Conservation (phyloP, 1,140 invertebrate species). For the Rhynchophorus ferrugineus region DNA sequence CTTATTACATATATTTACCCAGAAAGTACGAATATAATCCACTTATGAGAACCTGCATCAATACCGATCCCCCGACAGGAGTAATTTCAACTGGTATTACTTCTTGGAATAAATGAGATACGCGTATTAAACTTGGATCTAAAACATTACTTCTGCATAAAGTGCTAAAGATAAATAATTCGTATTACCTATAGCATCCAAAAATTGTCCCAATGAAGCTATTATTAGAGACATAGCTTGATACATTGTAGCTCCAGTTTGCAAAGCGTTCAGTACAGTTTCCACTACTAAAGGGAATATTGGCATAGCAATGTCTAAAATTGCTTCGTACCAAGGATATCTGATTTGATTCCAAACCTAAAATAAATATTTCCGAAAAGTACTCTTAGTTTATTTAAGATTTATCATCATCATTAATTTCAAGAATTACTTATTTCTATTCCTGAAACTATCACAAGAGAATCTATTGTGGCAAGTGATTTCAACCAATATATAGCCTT, state of each 20-base stretch:
- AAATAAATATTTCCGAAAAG: slow-evolving; percentile 10
- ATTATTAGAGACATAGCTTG: slow-evolving; percentile 65
- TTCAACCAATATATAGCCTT: too few species aligned
- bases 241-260: slow-evolving; percentile 66
- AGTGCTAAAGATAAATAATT: not conserved
- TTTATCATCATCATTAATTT: too few species aligned
- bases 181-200: slow-evolving; percentile 46
- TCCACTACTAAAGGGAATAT: slow-evolving; percentile 54
- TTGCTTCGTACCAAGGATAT: slow-evolving; percentile 63
- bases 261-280: slow-evolving; percentile 55
- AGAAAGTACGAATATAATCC: slow-evolving; percentile 51
- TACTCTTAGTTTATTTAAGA: not conserved
- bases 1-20: too few species aligned
- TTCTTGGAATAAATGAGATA: slow-evolving; percentile 51
- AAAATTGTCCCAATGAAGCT: slow-evolving; percentile 57
- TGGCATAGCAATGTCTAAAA: slow-evolving; percentile 53
- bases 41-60: slow-evolving; percentile 58
- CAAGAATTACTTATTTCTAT: too few species aligned
- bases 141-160: not conserved
- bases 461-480: too few species aligned
- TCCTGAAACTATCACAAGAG: too few species aligned
- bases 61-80: slow-evolving; percentile 55
- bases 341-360: slow-evolving; percentile 68
- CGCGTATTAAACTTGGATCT: slow-evolving; percentile 48
- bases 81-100: slow-evolving; percentile 56